A percentile compares a stretch with the other conserved stretches of the same genome.
phyloP scores from a whole-genome alignment of 2,888 invertebrate species.

The Branchellion lobata region DNA sequence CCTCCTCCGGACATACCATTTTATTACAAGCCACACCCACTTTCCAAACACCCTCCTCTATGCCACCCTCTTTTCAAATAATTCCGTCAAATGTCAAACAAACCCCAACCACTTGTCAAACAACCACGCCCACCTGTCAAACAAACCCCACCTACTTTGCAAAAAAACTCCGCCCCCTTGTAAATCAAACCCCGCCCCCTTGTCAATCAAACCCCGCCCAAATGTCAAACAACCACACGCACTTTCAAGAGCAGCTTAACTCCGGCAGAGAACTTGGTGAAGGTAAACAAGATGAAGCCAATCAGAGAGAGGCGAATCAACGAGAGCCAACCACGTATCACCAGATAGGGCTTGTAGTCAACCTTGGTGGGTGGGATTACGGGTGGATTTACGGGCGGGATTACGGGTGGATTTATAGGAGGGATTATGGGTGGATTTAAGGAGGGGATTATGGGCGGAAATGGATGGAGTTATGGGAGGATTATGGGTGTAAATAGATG shows the following conservation, averaged over 20 bases:
- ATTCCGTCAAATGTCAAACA: too few relatives aligned
- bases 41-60: too few relatives aligned
- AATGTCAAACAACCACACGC: not conserved
- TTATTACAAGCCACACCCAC: too few relatives aligned
- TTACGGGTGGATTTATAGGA: not conserved
- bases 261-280: constrained; percentile 70
- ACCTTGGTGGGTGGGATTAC: constrained; percentile 56
- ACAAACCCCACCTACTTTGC: too few relatives aligned
- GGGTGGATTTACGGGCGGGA: not conserved
- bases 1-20: too few relatives aligned
- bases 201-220: not conserved
- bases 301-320: constrained; percentile 66
- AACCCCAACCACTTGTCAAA: too few relatives aligned
- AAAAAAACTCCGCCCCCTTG: too few relatives aligned
- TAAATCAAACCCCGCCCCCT: too few relatives aligned
- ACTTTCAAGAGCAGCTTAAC: constrained; percentile 69
- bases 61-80: too few relatives aligned
- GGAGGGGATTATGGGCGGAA: not conserved
- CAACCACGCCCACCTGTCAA: too few relatives aligned
- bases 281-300: constrained; percentile 68
- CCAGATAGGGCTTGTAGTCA: constrained; percentile 77
- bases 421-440: too few relatives aligned
- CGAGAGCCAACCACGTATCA: constrained; percentile 65
- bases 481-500: not conserved
- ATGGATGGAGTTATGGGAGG: not conserved